Evolutionary conservation across 2,797 vertebrate species (phyloP).

Genomic region (Rhinichthys osculus): DNA sequence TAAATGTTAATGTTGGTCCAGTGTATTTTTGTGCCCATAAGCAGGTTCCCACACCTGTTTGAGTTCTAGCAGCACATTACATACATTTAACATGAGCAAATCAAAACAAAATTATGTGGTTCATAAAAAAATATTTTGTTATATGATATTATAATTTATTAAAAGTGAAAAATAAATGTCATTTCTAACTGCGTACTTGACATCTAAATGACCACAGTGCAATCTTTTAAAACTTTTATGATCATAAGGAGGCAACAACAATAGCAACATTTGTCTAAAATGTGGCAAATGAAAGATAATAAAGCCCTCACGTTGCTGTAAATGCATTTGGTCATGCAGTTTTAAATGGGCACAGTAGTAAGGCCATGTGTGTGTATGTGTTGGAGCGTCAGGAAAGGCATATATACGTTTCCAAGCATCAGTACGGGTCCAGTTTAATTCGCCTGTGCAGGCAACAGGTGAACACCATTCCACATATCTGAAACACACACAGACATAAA

Average conservation of each 20-base stretch:
- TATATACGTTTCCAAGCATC: constrained; percentile 51
- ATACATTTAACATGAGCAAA: background rate
- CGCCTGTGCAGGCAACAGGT: constrained; percentile 83
- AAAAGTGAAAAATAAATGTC: background rate
- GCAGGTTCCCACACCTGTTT: constrained; percentile 14
- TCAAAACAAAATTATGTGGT: background rate
- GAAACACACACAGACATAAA: constrained; percentile 56
- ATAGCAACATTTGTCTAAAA: background rate
- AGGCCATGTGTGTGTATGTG: constrained; percentile 20
- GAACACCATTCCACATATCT: constrained; percentile 87
- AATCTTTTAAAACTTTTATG: background rate
- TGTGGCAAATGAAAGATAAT: background rate
- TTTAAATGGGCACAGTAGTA: constrained; percentile 23
- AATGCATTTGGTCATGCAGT: constrained; percentile 20
- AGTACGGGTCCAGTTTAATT: constrained; percentile 82
- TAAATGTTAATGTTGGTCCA: constrained; percentile 21
- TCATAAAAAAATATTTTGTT: constrained; percentile 20
- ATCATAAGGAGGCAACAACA: constrained; percentile 20
- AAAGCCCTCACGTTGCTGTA: constrained; percentile 28
- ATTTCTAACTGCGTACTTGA: background rate
- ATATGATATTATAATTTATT: constrained; percentile 14
- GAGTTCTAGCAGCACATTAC: constrained; percentile 29
- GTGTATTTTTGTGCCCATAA: constrained; percentile 6
- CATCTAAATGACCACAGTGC: background rate
- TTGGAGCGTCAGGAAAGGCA: constrained; percentile 26